A percentile compares a stretch with the other conserved stretches of the same genome.
phyloP scores from a whole-genome alignment of 2,888 invertebrate species.

The Pseudolycoriella hygida region DNA sequence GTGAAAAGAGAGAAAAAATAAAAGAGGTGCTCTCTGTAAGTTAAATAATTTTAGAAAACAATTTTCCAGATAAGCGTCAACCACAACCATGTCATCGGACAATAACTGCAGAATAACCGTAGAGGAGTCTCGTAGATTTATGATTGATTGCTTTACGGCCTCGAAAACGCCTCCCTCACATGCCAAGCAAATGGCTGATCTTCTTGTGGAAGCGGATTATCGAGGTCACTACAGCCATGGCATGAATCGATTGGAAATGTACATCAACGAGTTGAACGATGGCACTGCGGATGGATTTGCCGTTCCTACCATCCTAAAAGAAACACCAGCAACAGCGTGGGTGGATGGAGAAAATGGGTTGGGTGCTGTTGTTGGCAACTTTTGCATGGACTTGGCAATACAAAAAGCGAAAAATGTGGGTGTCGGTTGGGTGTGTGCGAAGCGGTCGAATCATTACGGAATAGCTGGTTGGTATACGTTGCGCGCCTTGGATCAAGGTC shows the following conservation, averaged over 20 bases:
- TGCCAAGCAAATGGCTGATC: conserved; percentile 45
- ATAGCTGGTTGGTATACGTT: conserved; percentile 74
- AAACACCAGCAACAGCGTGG: conserved; percentile 48
- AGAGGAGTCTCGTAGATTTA: conserved; percentile 34
- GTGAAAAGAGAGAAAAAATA: too few relatives aligned
- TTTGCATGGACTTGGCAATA: conserved; percentile 63
- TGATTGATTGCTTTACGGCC: conserved; percentile 45
- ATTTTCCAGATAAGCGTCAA: too few relatives aligned
- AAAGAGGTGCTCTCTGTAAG: too few relatives aligned
- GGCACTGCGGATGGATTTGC: conserved; percentile 45
- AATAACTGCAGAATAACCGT: too few relatives aligned
- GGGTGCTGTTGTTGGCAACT: conserved; percentile 65
- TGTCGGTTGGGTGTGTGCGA: conserved; percentile 70
- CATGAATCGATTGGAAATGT: conserved; percentile 66
- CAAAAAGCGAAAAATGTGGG: conserved; percentile 62
- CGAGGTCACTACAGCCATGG: conserved; percentile 80
- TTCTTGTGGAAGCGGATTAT: conserved; percentile 57
- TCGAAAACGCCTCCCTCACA: conserved; percentile 41
- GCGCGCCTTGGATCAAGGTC: conserved; percentile 49
- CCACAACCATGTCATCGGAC: too few relatives aligned
- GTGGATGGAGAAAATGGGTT: conserved; percentile 68
- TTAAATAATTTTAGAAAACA: too few relatives aligned
- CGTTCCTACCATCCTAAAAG: conserved; percentile 47
- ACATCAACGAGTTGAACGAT: conserved; percentile 52
- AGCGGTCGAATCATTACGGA: conserved; percentile 79